These are phyloP conservation scores for Grus americana DNA, from an alignment of 2,113 vertebrate species.

Conservation along the genomic window DNA sequence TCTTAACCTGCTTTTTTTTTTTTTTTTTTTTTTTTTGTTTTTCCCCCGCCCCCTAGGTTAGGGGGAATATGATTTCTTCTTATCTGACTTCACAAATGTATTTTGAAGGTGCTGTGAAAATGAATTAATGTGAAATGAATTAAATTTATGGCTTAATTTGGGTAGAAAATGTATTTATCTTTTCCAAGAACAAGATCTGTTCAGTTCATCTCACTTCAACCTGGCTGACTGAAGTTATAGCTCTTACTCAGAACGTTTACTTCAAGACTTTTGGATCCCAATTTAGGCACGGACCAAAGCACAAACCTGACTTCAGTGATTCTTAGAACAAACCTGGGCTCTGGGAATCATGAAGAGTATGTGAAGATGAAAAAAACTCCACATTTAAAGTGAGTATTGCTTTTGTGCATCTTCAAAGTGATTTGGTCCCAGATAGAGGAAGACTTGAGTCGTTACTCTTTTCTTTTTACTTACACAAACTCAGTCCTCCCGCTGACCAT, in stretches of 20 bases:
- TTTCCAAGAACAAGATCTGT: background rate
- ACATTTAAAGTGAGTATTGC: background rate
- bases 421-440: background rate
- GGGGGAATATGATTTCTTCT: background rate
- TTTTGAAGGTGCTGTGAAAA: background rate
- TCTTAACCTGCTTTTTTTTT: background rate
- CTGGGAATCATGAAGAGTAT: background rate
- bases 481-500: background rate
- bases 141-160: background rate
- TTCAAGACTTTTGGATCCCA: background rate
- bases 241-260: background rate
- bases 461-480: background rate
- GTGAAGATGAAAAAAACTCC: background rate
- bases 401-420: conserved; percentile 24
- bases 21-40: too few species aligned
- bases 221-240: background rate
- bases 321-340: background rate
- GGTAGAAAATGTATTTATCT: background rate
- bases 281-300: background rate
- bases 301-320: background rate
- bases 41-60: too few species aligned
- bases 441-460: background rate
- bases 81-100: background rate
- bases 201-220: background rate
- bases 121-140: background rate